Conservation (phyloP, 2,797 vertebrate species). For the Buphagus erythrorhynchus region DNA sequence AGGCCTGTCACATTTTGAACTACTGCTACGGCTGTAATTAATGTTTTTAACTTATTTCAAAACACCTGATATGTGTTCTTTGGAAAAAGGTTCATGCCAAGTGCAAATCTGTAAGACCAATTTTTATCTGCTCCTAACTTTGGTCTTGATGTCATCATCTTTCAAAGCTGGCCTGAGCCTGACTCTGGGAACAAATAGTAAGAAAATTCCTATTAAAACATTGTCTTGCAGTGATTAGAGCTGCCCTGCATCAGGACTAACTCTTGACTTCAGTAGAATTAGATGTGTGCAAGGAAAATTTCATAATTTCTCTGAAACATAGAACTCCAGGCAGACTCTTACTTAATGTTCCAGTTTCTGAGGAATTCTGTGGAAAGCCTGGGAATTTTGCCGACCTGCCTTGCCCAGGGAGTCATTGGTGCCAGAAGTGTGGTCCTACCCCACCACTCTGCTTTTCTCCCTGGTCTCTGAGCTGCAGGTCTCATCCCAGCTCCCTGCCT, state of each 20-base stretch:
- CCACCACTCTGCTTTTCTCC: neutral
- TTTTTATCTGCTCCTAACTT: neutral
- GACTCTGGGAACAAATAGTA: neutral
- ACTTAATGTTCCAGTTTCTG: neutral
- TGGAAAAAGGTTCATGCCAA: neutral
- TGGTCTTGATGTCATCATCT: neutral
- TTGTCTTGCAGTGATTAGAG: constrained; percentile 3
- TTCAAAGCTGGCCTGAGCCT: neutral
- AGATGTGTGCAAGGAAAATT: neutral
- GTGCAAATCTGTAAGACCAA: neutral
- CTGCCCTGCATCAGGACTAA: neutral
- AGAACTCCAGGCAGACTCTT: neutral
- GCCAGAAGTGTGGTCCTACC: neutral
- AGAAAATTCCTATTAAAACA: constrained; percentile 39
- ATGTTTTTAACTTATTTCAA: neutral
- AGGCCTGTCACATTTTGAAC: neutral
- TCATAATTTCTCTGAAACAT: neutral
- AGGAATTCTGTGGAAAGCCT: neutral
- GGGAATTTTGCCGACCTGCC: neutral
- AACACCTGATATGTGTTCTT: neutral
- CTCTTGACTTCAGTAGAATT: neutral
- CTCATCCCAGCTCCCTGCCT: neutral
- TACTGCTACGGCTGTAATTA: neutral
- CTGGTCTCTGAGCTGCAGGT: neutral
- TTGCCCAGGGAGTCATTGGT: neutral